phyloP scores from a whole-genome alignment of 30 jellyfish, hydroid and myxozoan species.

The Phacellophora camtschatica region DNA sequence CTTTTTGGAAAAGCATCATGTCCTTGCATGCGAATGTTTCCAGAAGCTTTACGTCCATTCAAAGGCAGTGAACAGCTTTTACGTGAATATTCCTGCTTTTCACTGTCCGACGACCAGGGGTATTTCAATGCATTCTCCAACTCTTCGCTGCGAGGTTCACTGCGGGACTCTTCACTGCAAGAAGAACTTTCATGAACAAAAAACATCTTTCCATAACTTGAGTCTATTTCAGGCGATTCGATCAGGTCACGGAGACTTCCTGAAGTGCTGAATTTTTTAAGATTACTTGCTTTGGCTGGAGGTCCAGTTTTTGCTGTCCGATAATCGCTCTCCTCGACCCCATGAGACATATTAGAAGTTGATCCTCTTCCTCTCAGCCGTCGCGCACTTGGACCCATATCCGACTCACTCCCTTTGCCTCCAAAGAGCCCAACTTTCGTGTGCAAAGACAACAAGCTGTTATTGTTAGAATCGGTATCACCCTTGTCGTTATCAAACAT shows the following conservation, averaged over 20 bases:
- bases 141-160: not conserved
- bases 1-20: not conserved
- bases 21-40: not conserved
- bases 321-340: conserved; percentile 9
- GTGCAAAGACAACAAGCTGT: conserved; percentile 31
- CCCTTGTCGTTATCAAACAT: conserved; percentile 9
- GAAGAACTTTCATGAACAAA: no score
- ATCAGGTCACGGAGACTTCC: conserved; percentile 26
- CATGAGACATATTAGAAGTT: conserved; percentile 30
- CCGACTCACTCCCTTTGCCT: conserved; percentile 59
- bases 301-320: not conserved
- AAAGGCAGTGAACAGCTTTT: conserved; percentile 35
- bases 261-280: conserved; percentile 27
- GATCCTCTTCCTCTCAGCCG: conserved; percentile 70
- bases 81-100: not conserved
- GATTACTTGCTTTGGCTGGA: conserved; percentile 10
- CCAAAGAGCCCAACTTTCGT: conserved; percentile 72
- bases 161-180: no score
- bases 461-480: not conserved
- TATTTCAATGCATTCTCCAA: not conserved
- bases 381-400: conserved; percentile 78
- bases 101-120: not conserved
- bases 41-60: not conserved
- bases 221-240: not conserved
- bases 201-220: not conserved